Evolutionary conservation across 1,140 invertebrate genomes (phyloP), one percentile per base, ranked within the genome.

Genomic region (Myzus persicae): DNA sequence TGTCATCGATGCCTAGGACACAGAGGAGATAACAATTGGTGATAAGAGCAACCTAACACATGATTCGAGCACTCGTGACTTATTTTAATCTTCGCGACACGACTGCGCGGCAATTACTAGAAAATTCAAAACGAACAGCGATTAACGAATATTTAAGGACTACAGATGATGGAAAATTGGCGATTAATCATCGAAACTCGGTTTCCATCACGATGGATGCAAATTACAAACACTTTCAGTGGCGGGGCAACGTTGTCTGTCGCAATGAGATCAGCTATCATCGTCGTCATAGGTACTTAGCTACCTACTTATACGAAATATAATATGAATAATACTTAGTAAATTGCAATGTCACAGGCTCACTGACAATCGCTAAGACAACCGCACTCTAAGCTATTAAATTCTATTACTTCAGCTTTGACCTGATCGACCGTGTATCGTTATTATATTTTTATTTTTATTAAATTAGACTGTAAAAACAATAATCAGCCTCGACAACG

Each of bases 31-130:
- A 89, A 54, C 87, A n/a, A 1, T 51, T 36, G n/a, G 22, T 54
- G 87, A 89, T 89, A 89, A 88, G 24, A 22, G 24, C n/a, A 26
- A 8, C 3, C 26, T 20, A 89, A 89, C 87, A 89, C 87, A 89
- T 89, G 87, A 54, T 89, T 89, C 8, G 48, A 18, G 18, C 24
- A 85, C 24, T 44, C 31, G 4, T 20, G 40, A n/a, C 38, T 44
- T n/a, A 48, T 46, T 36, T 31, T 20, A 14, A 8, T n/a, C 20
- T n/a, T 31, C 26, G 42, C 85, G 85, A n/a, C 31, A 26, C 18
- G 26, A 26, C 38, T 36, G 31, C 85, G 44, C 26, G 85, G 44
- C n/a, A 20, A 40, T 84, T n/a, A n/a, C 31, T 31, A 0, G n/a
- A 14, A 14, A 76, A 76, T 76, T 76, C 31, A 36, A 76, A 76